These are phyloP conservation scores for Xenopus borealis DNA, from an alignment of 2,113 vertebrate species.

Conservation along the genomic window DNA sequence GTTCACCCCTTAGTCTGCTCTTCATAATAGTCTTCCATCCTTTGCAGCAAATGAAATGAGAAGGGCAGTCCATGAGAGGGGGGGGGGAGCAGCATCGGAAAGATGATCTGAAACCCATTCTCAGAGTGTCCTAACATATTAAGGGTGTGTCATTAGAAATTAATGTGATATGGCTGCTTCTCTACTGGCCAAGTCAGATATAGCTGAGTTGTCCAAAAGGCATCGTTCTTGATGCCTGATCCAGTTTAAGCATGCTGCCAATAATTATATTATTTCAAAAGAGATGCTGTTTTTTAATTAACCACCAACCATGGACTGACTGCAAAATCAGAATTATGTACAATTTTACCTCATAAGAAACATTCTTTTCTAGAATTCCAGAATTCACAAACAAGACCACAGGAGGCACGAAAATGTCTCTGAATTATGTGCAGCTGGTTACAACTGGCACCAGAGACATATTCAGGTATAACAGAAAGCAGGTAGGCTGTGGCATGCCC, in stretches of 20 bases:
- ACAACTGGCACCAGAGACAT: too few species aligned
- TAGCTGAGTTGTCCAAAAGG: background rate
- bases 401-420: too few species aligned
- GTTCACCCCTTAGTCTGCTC: slow-evolving; percentile 28
- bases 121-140: slow-evolving; percentile 42
- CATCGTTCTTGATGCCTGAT: too few species aligned
- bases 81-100: slow-evolving; percentile 18
- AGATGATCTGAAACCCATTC: slow-evolving; percentile 44
- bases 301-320: too few species aligned
- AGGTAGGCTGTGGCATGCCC: too few species aligned
- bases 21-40: slow-evolving; percentile 39
- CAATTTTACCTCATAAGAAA: too few species aligned
- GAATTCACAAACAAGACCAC: too few species aligned
- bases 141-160: slow-evolving; percentile 38
- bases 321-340: too few species aligned
- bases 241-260: background rate
- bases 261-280: background rate
- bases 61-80: slow-evolving; percentile 39
- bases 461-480: too few species aligned
- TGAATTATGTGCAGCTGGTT: too few species aligned
- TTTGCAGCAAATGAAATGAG: slow-evolving; percentile 39
- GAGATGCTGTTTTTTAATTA: background rate
- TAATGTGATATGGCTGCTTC: slow-evolving; percentile 28
- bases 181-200: slow-evolving; percentile 19
- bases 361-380: too few species aligned